Base-by-base conservation (phyloP, 2,797 vertebrate genomes). In the Astyanax mexicanus region DNA sequence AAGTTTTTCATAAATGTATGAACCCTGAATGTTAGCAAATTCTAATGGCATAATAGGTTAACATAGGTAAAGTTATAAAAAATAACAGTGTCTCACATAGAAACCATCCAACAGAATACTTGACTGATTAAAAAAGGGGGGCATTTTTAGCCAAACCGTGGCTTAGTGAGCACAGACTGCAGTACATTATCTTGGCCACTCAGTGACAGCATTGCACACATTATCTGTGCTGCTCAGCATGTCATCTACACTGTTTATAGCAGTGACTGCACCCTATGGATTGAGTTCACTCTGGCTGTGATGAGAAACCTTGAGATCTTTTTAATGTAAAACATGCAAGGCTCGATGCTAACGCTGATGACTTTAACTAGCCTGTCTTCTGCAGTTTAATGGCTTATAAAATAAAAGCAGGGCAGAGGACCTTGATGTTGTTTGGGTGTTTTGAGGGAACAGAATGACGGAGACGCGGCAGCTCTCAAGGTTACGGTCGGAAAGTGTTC, bases 161-260 rank as follows among this genome's bases (percentile, higher is more conserved):
- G 10, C 21, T 25, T 8, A 52, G 11, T 21, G 44, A 51, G 54
- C 51, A 44, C 1, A 75, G 44, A 5, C 47, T 79, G 76, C 69
- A 73, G 23, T 66, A 47, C 21, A 2, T 7, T 0, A 10, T 0
- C 6, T n/a, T 61, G 58, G 4, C 87, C 92, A 87, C 88, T 74
- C 83, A 90, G 83, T 81, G 90, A 80, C 77, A 65, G 52, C 37
- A 5, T 82, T 77, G 57, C 3, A 29, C 64, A 29, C 2, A 4
- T 23, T 42, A 40, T 42, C 21, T 11, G 7, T 37, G 5, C 55
- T 58, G 61, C 7, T 61, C 19, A 21, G 19, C 42, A n/a, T 15
- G 58, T 60, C 27, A 71, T 12, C 42, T 17, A 10, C 7, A 23
- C 8, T 44, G n/a, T n/a, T n/a, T n/a, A n/a, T n/a, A n/a, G n/a